phyloP scores from a whole-genome alignment of 2,888 invertebrate species.

The Griposia aprilina region DNA sequence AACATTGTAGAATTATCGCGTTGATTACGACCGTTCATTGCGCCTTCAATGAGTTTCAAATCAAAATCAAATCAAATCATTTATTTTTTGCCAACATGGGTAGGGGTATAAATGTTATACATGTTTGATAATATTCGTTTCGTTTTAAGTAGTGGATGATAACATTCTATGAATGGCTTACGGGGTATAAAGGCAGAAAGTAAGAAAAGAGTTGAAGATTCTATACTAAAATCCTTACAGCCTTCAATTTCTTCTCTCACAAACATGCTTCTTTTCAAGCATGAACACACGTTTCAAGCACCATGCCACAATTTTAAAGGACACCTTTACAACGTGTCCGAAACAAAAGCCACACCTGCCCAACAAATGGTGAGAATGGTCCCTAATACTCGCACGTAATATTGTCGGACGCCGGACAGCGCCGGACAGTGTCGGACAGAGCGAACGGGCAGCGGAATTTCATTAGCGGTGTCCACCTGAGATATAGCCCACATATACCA shows the following conservation, averaged over 20 bases:
- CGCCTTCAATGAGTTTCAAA: background rate
- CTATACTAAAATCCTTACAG: background rate
- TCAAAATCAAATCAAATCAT: too few species aligned
- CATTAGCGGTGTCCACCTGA: slow-evolving; percentile 59
- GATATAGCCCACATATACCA: slow-evolving; percentile 25
- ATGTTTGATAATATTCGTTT: background rate
- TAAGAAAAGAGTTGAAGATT: background rate
- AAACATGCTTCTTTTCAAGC: background rate
- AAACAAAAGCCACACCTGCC: slow-evolving; percentile 3
- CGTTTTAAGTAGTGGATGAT: background rate
- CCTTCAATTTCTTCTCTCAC: background rate
- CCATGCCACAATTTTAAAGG: background rate
- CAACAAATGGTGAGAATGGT: slow-evolving; percentile 16
- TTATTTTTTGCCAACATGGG: too few species aligned
- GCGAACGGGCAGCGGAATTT: slow-evolving; percentile 45
- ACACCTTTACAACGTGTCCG: background rate
- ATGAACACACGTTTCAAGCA: background rate
- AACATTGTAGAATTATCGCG: background rate
- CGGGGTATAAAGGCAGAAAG: background rate
- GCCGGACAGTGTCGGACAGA: slow-evolving; percentile 23
- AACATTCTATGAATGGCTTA: background rate
- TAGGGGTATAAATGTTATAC: too few species aligned
- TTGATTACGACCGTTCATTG: background rate
- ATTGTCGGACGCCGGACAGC: slow-evolving; percentile 19
- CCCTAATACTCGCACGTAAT: slow-evolving; percentile 28